A percentile compares a stretch with the other conserved stretches of the same genome.
Evolutionary conservation across 2,113 vertebrate species (phyloP).

Genomic region (Bos indicus): DNA sequence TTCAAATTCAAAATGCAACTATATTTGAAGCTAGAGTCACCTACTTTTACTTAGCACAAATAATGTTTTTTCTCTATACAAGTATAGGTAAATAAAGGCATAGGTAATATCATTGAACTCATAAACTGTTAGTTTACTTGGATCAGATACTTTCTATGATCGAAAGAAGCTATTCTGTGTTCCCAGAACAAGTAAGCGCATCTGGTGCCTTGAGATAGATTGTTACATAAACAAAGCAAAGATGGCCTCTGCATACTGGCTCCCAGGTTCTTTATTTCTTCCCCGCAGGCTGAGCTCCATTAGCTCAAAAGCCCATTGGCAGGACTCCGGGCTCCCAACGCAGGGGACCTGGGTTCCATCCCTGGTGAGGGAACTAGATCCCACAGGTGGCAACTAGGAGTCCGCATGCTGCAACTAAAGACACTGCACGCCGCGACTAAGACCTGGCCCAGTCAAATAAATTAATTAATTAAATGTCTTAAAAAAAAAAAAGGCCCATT

Average conservation of each 20-base stretch:
- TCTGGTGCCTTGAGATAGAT: not conserved
- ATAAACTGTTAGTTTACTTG: not conserved
- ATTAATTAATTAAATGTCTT: not conserved
- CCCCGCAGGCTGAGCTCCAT: not conserved
- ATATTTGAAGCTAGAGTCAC: not conserved
- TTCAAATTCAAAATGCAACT: not conserved
- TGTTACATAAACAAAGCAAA: not conserved
- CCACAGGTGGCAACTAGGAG: not conserved
- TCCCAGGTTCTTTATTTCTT: not conserved
- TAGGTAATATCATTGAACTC: not conserved
- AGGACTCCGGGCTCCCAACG: not conserved
- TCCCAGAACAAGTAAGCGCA: not conserved
- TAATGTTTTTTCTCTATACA: not conserved
- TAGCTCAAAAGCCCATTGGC: not conserved
- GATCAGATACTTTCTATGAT: not conserved
- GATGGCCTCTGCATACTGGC: not conserved
- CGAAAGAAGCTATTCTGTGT: not conserved
- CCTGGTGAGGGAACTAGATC: not conserved
- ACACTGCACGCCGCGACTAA: not conserved
- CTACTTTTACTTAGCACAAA: not conserved
- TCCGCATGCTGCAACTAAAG: not conserved
- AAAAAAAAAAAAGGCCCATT: not conserved
- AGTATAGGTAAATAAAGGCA: not conserved
- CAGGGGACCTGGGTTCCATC: not conserved
- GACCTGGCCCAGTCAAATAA: not conserved